A percentile compares a stretch with the other conserved stretches of the same genome.
Evolutionary conservation across 2,113 vertebrate genomes (phyloP).

Genomic region (Tachuris rubrigastra): DNA sequence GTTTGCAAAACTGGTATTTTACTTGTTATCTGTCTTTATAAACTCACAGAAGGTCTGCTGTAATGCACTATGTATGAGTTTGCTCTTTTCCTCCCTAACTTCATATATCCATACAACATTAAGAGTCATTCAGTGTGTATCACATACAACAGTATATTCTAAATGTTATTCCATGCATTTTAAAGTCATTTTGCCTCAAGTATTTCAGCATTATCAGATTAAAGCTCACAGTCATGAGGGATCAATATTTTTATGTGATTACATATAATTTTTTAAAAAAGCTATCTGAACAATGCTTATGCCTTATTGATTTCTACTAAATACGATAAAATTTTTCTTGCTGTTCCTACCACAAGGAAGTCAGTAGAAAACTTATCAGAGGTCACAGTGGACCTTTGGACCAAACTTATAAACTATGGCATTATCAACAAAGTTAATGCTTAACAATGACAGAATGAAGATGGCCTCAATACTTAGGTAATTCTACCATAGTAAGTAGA

Average conservation of each 20-base stretch:
- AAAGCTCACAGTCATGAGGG: not conserved
- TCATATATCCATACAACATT: not conserved
- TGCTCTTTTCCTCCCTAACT: not conserved
- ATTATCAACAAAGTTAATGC: not conserved
- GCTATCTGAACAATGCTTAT: not conserved
- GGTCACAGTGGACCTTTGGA: not conserved
- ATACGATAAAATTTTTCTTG: not conserved
- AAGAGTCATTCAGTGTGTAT: not conserved
- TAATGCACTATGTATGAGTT: not conserved
- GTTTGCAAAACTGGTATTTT: not conserved
- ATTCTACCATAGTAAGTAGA: not conserved
- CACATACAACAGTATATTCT: not conserved
- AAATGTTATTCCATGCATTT: not conserved
- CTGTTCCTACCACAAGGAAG: not conserved
- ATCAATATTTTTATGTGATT: not conserved
- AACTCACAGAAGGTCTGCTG: not conserved
- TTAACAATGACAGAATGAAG: not conserved
- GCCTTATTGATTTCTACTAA: not conserved
- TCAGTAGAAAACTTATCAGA: not conserved
- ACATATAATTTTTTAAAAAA: not conserved
- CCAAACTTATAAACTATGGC: not conserved
- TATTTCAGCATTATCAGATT: not conserved
- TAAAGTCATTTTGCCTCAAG: not conserved
- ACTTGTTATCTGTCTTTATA: not conserved
- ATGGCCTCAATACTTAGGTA: not conserved